Conservation (phyloP, 2,113 vertebrate species). For the Proteles cristata region DNA sequence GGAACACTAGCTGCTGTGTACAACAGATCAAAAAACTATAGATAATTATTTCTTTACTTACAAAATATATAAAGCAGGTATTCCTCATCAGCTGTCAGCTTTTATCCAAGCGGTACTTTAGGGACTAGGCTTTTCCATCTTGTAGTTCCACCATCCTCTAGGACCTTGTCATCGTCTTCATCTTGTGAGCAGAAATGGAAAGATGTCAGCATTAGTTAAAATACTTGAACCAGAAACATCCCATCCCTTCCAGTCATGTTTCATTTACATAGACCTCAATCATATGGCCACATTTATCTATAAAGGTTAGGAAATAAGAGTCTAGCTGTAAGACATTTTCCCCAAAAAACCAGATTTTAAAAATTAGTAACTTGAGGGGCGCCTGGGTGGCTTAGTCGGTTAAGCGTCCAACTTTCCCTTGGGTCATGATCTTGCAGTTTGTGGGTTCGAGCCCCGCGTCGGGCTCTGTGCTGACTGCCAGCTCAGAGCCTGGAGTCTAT, state of each 20-base stretch:
- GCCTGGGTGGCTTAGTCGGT: too few species aligned
- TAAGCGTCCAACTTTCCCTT: too few species aligned
- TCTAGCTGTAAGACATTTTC: background rate
- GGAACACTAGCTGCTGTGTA: background rate
- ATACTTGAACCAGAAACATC: background rate
- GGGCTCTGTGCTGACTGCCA: too few species aligned
- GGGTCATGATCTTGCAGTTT: too few species aligned
- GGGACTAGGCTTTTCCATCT: background rate
- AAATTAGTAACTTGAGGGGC: background rate
- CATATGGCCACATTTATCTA: background rate
- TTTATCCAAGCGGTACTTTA: background rate
- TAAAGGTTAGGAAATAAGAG: background rate
- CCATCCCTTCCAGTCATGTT: background rate
- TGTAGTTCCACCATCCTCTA: background rate
- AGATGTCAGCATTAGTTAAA: background rate
- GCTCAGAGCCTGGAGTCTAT: too few species aligned
- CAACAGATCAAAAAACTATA: background rate
- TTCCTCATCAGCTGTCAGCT: background rate
- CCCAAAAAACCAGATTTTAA: background rate
- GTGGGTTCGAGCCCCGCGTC: too few species aligned
- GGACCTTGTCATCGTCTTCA: background rate
- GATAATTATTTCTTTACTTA: background rate
- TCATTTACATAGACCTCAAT: background rate
- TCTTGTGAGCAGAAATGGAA: background rate
- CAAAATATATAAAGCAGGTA: background rate